Evolutionary conservation across 2,113 vertebrate species (phyloP).

Genomic region (Rhegmatorhina hoffmannsi): DNA sequence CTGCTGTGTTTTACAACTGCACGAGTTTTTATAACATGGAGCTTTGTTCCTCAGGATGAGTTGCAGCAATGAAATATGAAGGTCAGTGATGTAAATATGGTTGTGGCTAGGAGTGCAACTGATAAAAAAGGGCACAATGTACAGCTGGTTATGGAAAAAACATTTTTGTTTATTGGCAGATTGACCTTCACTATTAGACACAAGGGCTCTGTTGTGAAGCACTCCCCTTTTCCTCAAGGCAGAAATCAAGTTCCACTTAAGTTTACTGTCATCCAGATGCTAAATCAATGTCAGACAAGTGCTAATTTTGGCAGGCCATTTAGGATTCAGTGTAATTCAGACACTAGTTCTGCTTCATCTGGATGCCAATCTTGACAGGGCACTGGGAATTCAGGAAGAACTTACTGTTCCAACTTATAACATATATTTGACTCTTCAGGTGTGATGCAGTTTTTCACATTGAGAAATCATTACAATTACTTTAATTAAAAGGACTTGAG

Average conservation of each 20-base stretch:
- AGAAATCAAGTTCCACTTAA: not conserved
- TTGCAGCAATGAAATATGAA: constrained; percentile 38
- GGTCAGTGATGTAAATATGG: not conserved
- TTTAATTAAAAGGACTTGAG: not conserved
- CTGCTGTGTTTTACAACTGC: constrained; percentile 23
- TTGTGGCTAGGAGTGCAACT: not conserved
- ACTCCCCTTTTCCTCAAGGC: not conserved
- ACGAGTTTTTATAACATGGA: not conserved
- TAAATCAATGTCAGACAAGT: not conserved
- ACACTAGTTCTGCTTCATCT: not conserved
- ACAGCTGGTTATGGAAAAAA: not conserved
- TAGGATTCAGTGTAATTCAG: not conserved
- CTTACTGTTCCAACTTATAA: not conserved
- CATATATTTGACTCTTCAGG: not conserved
- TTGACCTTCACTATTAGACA: not conserved
- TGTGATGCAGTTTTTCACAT: not conserved
- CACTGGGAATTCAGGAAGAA: not conserved
- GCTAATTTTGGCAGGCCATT: not conserved
- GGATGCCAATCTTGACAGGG: not conserved
- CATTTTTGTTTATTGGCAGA: not conserved
- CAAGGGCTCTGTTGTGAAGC: not conserved
- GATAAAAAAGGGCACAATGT: not conserved
- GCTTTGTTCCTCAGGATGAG: constrained; percentile 6
- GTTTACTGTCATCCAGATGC: not conserved
- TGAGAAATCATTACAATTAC: not conserved